phyloP scores from a whole-genome alignment of 2,888 invertebrate species.

The Tetragonisca angustula region DNA sequence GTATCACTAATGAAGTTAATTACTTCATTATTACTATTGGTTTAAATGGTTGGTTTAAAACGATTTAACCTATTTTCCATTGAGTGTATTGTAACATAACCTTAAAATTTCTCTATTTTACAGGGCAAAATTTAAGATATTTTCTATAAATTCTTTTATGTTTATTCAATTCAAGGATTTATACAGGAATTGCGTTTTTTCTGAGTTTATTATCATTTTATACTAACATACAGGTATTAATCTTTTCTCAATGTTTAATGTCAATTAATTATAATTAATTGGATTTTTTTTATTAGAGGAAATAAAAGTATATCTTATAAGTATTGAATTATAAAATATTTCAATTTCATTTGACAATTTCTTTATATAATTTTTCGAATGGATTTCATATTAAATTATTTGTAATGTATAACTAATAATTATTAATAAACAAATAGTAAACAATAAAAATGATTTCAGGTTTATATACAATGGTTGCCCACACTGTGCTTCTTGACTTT shows the following conservation, averaged over 20 bases:
- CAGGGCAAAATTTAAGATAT: constrained; percentile 10
- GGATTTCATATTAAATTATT: constrained; percentile 11
- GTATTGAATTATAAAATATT: neutral
- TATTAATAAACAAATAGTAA: constrained; percentile 9
- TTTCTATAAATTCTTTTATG: constrained; percentile 32
- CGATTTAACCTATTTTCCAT: constrained; percentile 31
- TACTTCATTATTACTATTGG: constrained; percentile 20
- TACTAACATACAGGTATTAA: constrained; percentile 39
- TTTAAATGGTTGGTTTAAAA: constrained; percentile 18
- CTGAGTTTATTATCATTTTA: constrained; percentile 29
- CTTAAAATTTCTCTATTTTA: constrained; percentile 22
- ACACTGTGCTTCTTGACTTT: constrained; percentile 92
- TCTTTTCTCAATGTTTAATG: neutral
- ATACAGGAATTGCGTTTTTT: constrained; percentile 29
- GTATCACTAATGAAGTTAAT: constrained; percentile 12
- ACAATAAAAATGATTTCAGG: constrained; percentile 35
- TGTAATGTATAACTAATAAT: neutral
- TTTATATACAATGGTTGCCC: constrained; percentile 88
- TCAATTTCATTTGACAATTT: neutral
- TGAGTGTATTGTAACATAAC: constrained; percentile 23
- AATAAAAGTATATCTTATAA: neutral
- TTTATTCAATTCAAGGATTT: constrained; percentile 35
- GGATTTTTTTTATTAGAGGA: neutral
- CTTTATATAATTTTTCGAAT: neutral
- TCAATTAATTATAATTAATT: neutral